These are phyloP conservation scores for Protobothrops mucrosquamatus DNA, from an alignment of 2,113 vertebrate genomes.

Conservation along the genomic window DNA sequence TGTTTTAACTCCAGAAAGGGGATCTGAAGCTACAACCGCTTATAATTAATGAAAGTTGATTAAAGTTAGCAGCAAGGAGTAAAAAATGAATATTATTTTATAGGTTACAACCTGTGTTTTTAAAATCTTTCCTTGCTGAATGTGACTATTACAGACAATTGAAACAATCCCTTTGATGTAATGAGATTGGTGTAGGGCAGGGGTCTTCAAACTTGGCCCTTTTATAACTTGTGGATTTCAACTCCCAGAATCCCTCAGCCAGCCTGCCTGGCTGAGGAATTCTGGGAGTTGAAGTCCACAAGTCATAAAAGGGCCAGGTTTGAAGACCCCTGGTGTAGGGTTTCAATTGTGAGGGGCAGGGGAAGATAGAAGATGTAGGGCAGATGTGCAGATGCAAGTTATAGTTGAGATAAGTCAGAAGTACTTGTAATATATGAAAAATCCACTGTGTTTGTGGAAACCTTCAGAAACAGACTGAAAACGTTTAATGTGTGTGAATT, in stretches of 20 bases:
- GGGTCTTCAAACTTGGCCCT: too few relatives aligned
- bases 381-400: neutral
- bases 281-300: too few relatives aligned
- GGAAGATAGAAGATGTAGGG: neutral
- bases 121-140: neutral
- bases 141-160: neutral
- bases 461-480: neutral
- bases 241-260: too few relatives aligned
- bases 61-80: neutral
- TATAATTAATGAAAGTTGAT: neutral
- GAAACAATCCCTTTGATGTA: neutral
- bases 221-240: too few relatives aligned
- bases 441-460: neutral
- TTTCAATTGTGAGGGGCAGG: neutral
- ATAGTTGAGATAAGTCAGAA: neutral
- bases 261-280: too few relatives aligned
- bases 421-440: neutral
- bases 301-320: too few relatives aligned
- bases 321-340: neutral
- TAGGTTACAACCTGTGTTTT: neutral
- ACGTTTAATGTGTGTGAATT: neutral
- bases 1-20: neutral
- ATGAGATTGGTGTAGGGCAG: neutral
- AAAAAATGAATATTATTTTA: neutral
- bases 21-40: neutral